These are phyloP conservation scores for Eustalomyia histrio DNA, from an alignment of 2,888 invertebrate species.

Conservation along the genomic window DNA sequence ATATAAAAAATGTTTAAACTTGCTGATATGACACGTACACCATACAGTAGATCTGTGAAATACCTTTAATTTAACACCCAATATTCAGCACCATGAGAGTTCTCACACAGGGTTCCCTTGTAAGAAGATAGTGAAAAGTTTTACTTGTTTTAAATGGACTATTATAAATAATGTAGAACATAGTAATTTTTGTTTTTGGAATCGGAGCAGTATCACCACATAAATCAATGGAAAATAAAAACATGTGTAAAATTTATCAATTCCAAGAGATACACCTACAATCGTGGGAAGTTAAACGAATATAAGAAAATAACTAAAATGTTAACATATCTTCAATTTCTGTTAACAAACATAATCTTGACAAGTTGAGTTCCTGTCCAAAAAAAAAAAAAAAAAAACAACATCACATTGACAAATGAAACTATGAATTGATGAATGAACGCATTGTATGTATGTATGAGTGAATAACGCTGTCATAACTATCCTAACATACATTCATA, in stretches of 20 bases:
- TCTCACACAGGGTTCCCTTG: too few species aligned
- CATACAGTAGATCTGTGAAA: too few species aligned
- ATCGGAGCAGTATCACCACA: constrained; percentile 46
- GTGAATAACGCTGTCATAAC: constrained; percentile 24
- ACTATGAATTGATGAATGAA: constrained; percentile 58
- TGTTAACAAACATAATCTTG: constrained; percentile 61
- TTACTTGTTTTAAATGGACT: too few species aligned
- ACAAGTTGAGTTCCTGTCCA: constrained; percentile 63
- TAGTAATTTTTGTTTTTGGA: neutral
- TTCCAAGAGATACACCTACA: constrained; percentile 54
- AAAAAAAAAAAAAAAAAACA: neutral
- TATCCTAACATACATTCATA: neutral
- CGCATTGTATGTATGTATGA: constrained; percentile 7
- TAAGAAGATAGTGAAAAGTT: too few species aligned
- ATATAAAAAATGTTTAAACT: too few species aligned
- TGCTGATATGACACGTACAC: too few species aligned
- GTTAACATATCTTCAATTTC: constrained; percentile 44
- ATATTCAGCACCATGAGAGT: too few species aligned
- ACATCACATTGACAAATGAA: constrained; percentile 55
- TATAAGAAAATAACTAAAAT: neutral
- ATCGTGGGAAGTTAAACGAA: constrained; percentile 57
- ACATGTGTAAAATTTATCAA: constrained; percentile 58
- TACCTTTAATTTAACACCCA: too few species aligned
- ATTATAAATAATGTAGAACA: too few species aligned
- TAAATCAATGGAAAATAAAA: constrained; percentile 52